Evolutionary conservation across 2,113 vertebrate species (phyloP).

Genomic region (Petrocephalus zakoni): DNA sequence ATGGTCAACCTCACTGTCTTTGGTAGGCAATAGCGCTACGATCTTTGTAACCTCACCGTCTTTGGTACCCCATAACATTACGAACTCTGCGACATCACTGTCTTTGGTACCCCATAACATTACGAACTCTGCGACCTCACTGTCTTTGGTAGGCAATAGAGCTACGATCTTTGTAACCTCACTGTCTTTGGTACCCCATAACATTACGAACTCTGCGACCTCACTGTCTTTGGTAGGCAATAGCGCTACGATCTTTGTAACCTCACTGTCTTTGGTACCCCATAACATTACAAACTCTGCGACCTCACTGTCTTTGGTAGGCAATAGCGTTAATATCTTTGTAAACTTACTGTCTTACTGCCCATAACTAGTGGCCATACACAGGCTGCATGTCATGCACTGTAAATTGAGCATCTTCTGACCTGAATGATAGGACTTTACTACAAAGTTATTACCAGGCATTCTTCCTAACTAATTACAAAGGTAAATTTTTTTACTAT

Average conservation of each 20-base stretch:
- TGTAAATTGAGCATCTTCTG: background rate
- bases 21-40: background rate
- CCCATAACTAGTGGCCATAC: background rate
- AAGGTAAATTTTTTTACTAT: background rate
- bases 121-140: conserved; percentile 64
- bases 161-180: no score
- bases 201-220: no score
- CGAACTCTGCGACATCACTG: no score
- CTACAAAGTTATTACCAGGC: background rate
- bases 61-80: background rate
- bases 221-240: conserved; percentile 62
- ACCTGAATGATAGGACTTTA: background rate
- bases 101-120: no score
- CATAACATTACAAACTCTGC: no score
- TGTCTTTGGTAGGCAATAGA: conserved; percentile 36
- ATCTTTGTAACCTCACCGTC: background rate
- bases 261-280: background rate
- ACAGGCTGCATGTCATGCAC: background rate
- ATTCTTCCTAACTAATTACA: background rate
- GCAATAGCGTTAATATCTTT: background rate
- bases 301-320: background rate
- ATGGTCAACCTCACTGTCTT: conserved; percentile 85
- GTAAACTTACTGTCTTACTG: background rate
- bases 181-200: no score
- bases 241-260: background rate